Conservation (phyloP, 2,797 vertebrate species). For the Eremophila alpestris region DNA sequence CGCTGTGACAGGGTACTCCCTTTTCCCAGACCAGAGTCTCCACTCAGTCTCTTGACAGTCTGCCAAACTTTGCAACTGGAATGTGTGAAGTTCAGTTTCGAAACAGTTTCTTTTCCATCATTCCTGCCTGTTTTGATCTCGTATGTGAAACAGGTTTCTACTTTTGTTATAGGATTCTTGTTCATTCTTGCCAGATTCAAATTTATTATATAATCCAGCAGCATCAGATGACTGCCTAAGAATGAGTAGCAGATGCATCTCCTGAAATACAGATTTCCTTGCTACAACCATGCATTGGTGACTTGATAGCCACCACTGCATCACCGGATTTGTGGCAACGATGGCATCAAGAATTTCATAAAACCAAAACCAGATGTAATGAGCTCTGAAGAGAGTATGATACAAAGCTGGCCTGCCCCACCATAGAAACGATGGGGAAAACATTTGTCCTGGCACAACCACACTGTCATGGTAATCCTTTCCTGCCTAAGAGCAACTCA, state of each 20-base stretch:
- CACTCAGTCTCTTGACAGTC: conserved; percentile 62
- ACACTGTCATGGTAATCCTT: not conserved
- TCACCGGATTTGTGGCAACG: not conserved
- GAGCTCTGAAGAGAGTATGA: not conserved
- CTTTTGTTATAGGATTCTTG: conserved; percentile 24
- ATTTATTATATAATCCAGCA: not conserved
- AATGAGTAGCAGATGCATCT: conserved; percentile 21
- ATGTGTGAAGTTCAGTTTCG: conserved; percentile 60
- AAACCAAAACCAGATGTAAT: not conserved
- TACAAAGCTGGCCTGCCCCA: not conserved
- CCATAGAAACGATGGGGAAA: not conserved
- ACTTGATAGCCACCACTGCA: not conserved
- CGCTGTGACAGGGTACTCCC: conserved; percentile 47
- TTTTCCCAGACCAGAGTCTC: conserved; percentile 65
- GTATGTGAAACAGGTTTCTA: conserved; percentile 54
- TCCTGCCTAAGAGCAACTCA: not conserved
- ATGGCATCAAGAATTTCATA: not conserved
- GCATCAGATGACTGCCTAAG: not conserved
- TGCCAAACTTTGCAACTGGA: conserved; percentile 60
- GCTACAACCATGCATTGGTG: not conserved
- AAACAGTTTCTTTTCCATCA: conserved; percentile 60
- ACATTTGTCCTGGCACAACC: not conserved
- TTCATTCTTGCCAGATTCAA: conserved; percentile 24
- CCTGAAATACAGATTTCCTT: not conserved
- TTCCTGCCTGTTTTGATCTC: conserved; percentile 46